Percentiles rank a stretch among this genome's conserved stretches.
Conservation (phyloP, 2,888 invertebrate species). For the Hedychridium roseum region DNA sequence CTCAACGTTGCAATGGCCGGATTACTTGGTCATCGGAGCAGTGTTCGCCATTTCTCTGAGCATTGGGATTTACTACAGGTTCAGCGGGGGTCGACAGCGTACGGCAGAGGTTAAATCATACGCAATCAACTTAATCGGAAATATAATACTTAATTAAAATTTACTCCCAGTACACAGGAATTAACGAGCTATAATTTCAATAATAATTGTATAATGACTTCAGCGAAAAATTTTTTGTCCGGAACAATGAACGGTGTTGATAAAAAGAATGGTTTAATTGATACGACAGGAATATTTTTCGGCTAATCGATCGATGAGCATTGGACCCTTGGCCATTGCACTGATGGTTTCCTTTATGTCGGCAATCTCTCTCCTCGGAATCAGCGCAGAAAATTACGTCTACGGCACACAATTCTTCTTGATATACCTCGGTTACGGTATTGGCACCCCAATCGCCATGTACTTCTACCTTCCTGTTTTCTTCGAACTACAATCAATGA, state of each 20-base stretch:
- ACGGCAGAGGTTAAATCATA: slow-evolving; percentile 79
- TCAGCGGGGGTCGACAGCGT: slow-evolving; percentile 85
- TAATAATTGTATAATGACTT: too few relatives aligned
- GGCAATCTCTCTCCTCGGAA: slow-evolving; percentile 87
- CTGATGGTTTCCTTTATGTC: slow-evolving; percentile 96
- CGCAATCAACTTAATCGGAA: too few relatives aligned
- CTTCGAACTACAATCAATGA: slow-evolving; percentile 82
- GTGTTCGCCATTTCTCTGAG: slow-evolving; percentile 77
- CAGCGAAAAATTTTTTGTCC: too few relatives aligned
- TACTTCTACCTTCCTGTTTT: slow-evolving; percentile 86
- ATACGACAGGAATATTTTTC: slow-evolving; percentile 87
- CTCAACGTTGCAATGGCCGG: slow-evolving; percentile 62
- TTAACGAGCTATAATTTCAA: too few relatives aligned
- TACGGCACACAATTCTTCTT: slow-evolving; percentile 83
- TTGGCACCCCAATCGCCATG: slow-evolving; percentile 81
- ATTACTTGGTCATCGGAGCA: slow-evolving; percentile 78
- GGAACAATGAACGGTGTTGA: too few relatives aligned
- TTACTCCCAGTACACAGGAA: too few relatives aligned
- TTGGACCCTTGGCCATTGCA: slow-evolving; percentile 84
- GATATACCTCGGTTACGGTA: slow-evolving; percentile 78
- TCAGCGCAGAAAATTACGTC: slow-evolving; percentile 86
- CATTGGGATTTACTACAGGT: slow-evolving; percentile 86
- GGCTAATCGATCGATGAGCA: slow-evolving; percentile 82
- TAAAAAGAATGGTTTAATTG: too few relatives aligned
- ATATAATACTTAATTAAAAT: too few relatives aligned